Base-by-base conservation (phyloP, 2,797 vertebrate genomes). In the Synanceia verrucosa region DNA sequence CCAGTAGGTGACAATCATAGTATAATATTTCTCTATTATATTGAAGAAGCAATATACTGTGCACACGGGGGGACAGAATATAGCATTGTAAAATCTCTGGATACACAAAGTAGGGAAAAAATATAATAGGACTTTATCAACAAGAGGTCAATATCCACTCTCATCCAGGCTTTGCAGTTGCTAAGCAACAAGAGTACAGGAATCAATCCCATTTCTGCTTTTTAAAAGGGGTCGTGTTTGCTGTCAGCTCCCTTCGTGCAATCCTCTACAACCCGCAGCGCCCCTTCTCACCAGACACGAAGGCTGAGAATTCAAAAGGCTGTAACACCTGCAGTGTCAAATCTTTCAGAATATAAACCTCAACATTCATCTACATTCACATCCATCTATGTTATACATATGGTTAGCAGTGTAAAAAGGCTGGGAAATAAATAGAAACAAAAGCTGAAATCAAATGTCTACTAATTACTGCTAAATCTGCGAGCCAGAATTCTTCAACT, bases 81-180 rank as follows among this genome's bases (percentile, higher is more conserved):
- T 72, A 75, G 75, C 82, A 86, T 24, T 82, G 82, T 84, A 77
- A 81, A 83, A 81, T 75, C 73, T 84, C 67, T 77, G 44, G 73
- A 83, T 86, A 83, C 73, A 88, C 57, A 79, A 51, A 70, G 56
- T 43, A 37, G 63, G 60, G 75, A 62, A 81, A 84, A 82, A 84
- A 84, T 85, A 81, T 84, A 90, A 91, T 90, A 91, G 85, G 86
- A 88, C 86, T 87, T 91, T 79, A 92, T 90, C 91, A 92, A 91
- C 86, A 90, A 89, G 78, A 86, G 89, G 89, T 91, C 89, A 92
- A 91, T 91, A 89, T 84, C 89, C 78, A 79, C 65, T 76, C 78
- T 85, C 89, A 86, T 87, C 58, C 19, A 83, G 89, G 89, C 83
- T 89, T 85, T 78, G 85, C 84, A 86, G 93, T 94, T 94, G 90